Evolutionary conservation across 2,888 invertebrate species (phyloP).

Genomic region (Blera fallax): DNA sequence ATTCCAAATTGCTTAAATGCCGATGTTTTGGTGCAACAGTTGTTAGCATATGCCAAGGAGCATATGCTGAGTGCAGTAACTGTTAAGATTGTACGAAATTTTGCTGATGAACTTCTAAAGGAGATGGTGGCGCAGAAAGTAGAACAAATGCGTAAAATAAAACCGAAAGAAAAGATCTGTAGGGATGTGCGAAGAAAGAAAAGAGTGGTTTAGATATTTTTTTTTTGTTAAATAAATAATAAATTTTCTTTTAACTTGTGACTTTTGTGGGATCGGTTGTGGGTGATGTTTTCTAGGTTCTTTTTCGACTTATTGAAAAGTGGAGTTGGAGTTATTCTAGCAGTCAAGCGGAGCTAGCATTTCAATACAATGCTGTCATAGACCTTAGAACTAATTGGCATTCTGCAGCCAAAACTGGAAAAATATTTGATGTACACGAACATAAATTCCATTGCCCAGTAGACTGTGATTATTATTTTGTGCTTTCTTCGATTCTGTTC

Average conservation of each 20-base stretch:
- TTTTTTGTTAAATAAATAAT: neutral
- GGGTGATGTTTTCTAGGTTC: too few species aligned
- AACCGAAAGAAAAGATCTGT: conserved; percentile 18
- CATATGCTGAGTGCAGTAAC: conserved; percentile 79
- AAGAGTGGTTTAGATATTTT: neutral
- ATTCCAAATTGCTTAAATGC: conserved; percentile 78
- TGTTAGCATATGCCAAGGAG: conserved; percentile 76
- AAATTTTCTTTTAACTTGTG: neutral
- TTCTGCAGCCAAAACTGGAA: too few species aligned
- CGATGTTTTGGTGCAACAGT: conserved; percentile 75
- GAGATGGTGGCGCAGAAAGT: conserved; percentile 74
- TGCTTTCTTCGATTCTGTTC: too few species aligned
- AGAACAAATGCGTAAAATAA: conserved; percentile 18
- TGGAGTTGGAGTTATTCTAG: too few species aligned
- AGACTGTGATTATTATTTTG: too few species aligned
- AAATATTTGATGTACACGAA: too few species aligned
- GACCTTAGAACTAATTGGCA: too few species aligned
- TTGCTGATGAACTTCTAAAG: conserved; percentile 75
- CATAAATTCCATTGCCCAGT: too few species aligned
- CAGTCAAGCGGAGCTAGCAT: too few species aligned
- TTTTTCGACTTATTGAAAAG: too few species aligned
- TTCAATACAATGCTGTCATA: too few species aligned
- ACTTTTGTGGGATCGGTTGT: too few species aligned
- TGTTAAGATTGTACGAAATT: conserved; percentile 75
- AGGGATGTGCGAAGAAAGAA: conserved; percentile 46